Conservation (phyloP, 2,888 invertebrate species). For the Leptothorax acervorum region DNA sequence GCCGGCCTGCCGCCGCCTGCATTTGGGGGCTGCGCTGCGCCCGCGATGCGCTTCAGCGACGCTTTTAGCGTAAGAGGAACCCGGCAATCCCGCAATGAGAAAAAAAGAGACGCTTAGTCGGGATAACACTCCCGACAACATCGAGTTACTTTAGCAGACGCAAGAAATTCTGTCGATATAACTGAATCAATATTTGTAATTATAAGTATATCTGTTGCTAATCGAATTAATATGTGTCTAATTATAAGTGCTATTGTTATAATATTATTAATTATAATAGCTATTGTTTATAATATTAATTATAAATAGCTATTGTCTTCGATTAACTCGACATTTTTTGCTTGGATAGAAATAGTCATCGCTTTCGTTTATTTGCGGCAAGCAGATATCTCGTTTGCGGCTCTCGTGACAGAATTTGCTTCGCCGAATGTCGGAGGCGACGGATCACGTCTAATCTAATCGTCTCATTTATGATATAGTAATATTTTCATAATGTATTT, state of each 20-base stretch:
- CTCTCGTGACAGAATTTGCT: not conserved
- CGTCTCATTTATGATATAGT: not conserved
- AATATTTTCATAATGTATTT: slow-evolving; percentile 35
- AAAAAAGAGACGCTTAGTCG: not conserved
- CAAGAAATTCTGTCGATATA: not conserved
- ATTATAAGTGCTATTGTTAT: not conserved
- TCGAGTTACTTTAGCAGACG: not conserved
- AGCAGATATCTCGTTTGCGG: not conserved
- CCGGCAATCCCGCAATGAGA: slow-evolving; percentile 5
- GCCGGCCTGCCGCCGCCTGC: too few species aligned
- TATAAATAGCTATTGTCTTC: not conserved
- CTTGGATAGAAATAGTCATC: not conserved
- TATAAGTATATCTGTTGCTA: not conserved
- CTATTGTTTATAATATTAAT: not conserved
- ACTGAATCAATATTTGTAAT: not conserved
- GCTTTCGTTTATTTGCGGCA: not conserved
- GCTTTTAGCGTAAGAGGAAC: not conserved
- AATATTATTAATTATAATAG: too few species aligned
- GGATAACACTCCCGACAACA: not conserved
- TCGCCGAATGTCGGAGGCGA: not conserved
- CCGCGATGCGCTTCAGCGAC: not conserved
- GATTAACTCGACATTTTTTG: not conserved
- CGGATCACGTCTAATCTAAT: not conserved
- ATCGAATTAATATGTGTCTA: not conserved
- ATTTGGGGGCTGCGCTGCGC: not conserved